Evolutionary conservation across 2,888 invertebrate genomes (phyloP), one percentile per base, ranked within the genome.

Genomic region (Tenthredo notha): DNA sequence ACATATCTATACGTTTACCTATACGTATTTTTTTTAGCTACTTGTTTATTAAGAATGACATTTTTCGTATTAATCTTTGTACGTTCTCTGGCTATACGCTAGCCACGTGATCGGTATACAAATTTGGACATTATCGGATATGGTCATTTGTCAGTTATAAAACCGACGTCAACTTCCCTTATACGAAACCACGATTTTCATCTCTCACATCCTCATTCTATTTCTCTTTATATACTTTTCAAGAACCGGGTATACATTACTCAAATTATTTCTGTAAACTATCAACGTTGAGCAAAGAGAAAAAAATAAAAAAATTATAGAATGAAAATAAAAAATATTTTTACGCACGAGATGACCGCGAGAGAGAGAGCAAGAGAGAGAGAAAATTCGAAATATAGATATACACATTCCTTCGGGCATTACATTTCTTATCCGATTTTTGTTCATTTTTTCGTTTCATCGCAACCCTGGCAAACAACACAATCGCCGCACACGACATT

Each of bases 51-150:
- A 37, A n/a, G 21, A 10, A 74, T 21, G 74, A 74, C 5, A 74
- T 74, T 77, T 77, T 77, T 77, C 50, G 15, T 77, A 80, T 80
- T 40, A 80, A 80, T 80, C 80, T 61, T 61, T 80, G 37, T 61
- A 80, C 61, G 25, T 77, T 40, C 21, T 29, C 18, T 15, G 43
- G 50, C n/a, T 67, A 67, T 12, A 25, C 67, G 33, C 67, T 33
- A 6, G 25, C 12, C 61, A 37, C 61, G 80, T 80, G 58, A 80
- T 61, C 80, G 80, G 37, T 80, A 61, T 58, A 80, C 61, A 80
- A 80, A 80, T 80, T 80, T 80, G n/a, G 10, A 61, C 80, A 80
- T 80, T 61, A 61, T 80, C 80, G 67, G 2, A 61, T 12, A n/a
- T 7, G 58, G 80, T 80, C 58, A 40, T 80, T 80, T 80, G 58